phyloP scores from a whole-genome alignment of 2,113 vertebrate species.

The Clarias batrachus region DNA sequence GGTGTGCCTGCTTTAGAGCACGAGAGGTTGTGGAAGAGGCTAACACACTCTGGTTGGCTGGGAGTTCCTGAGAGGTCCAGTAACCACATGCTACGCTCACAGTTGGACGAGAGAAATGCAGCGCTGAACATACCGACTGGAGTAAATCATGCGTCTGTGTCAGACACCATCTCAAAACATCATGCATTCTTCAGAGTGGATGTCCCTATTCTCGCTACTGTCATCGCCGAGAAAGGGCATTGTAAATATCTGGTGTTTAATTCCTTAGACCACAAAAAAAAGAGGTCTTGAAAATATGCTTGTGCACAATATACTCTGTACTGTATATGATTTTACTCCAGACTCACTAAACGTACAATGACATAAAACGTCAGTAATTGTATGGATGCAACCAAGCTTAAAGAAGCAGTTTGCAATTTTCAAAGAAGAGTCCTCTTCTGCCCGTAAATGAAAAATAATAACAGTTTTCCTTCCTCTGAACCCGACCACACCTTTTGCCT shows the following conservation, averaged over 20 bases:
- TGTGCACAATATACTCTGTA: not conserved
- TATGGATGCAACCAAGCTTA: not conserved
- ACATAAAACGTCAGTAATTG: not conserved
- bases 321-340: not conserved
- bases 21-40: conserved; percentile 44
- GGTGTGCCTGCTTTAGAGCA: conserved; percentile 32
- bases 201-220: conserved; percentile 55
- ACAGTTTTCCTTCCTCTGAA: not conserved
- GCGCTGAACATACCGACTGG: conserved; percentile 41
- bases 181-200: conserved; percentile 61
- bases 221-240: conserved; percentile 37
- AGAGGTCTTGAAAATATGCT: not conserved
- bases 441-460: not conserved
- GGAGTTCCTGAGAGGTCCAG: conserved; percentile 38
- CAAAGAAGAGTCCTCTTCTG: not conserved
- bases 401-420: conserved; percentile 17
- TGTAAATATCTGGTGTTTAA: conserved; percentile 36
- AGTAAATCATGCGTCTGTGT: conserved; percentile 56
- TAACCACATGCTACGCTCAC: conserved; percentile 62
- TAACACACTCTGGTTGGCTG: conserved; percentile 53
- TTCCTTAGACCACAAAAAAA: not conserved
- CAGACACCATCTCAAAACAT: conserved; percentile 51
- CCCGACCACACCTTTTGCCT: not conserved
- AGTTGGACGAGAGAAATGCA: conserved; percentile 59
- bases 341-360: not conserved